These are phyloP conservation scores for Notamacropus eugenii DNA, from an alignment of 2,797 vertebrate genomes.

Conservation along the genomic window DNA sequence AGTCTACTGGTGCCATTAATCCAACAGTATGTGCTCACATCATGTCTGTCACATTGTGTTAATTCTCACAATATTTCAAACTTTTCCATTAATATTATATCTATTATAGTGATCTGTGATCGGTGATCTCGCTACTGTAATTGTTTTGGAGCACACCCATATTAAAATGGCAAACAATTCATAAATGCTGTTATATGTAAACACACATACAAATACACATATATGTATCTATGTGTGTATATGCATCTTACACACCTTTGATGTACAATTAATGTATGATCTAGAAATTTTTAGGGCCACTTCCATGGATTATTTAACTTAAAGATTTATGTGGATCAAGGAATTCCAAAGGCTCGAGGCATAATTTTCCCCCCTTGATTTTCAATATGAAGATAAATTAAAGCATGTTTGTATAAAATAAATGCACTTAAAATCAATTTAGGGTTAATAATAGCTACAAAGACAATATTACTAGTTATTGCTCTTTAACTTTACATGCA, in stretches of 20 bases:
- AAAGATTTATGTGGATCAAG: background rate
- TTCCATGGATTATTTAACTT: background rate
- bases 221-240: background rate
- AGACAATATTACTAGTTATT: background rate
- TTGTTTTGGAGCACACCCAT: background rate
- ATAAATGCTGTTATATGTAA: background rate
- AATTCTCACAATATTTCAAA: background rate
- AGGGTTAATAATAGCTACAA: background rate
- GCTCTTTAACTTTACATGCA: background rate
- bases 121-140: background rate
- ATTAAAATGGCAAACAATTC: background rate
- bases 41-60: background rate
- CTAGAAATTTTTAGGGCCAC: background rate
- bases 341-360: background rate
- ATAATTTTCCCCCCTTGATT: background rate
- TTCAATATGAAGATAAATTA: background rate
- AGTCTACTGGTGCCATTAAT: background rate
- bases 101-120: background rate
- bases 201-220: background rate
- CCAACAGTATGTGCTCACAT: background rate
- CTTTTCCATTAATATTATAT: background rate
- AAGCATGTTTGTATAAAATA: too few species aligned
- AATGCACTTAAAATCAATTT: background rate
- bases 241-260: background rate
- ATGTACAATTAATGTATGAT: background rate